Conservation (phyloP, 1,140 invertebrate genomes). For the Ladona fulva region DNA sequence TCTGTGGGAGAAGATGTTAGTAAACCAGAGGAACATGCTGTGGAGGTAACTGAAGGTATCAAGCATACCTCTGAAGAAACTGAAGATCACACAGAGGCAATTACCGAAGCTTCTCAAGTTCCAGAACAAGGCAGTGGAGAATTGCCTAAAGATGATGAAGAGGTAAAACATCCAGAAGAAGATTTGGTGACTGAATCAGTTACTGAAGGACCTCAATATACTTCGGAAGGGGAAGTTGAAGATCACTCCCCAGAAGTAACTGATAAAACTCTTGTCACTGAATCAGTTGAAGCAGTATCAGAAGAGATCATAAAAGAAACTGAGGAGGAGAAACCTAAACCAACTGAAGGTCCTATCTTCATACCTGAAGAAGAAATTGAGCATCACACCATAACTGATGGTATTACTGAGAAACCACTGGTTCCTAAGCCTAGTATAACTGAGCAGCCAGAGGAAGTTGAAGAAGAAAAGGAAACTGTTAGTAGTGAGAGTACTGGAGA, state of each 20-base stretch:
- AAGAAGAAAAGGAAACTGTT: constrained; percentile 29
- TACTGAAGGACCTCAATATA: neutral
- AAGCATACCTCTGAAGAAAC: neutral
- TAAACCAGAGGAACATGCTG: neutral
- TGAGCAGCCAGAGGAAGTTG: constrained; percentile 10
- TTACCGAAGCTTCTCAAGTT: too few relatives aligned
- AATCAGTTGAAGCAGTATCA: neutral
- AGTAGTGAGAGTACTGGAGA: constrained; percentile 18
- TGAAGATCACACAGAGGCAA: neutral
- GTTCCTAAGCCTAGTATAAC: neutral
- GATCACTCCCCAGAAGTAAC: neutral
- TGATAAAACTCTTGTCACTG: neutral
- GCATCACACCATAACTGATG: neutral
- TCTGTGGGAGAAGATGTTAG: neutral
- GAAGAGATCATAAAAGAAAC: neutral
- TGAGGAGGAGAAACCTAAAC: neutral
- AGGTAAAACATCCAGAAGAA: neutral
- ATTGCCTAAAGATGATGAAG: neutral
- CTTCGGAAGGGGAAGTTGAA: neutral
- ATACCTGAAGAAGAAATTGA: constrained; percentile 14
- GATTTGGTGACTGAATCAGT: neutral
- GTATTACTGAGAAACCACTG: neutral
- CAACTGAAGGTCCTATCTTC: constrained; percentile 11
- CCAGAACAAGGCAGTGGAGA: too few relatives aligned
- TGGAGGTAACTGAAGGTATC: neutral